Evolutionary conservation across 1,140 invertebrate genomes (phyloP), one percentile per base, ranked within the genome.

Genomic region (Bombus haemorrhoidalis): DNA sequence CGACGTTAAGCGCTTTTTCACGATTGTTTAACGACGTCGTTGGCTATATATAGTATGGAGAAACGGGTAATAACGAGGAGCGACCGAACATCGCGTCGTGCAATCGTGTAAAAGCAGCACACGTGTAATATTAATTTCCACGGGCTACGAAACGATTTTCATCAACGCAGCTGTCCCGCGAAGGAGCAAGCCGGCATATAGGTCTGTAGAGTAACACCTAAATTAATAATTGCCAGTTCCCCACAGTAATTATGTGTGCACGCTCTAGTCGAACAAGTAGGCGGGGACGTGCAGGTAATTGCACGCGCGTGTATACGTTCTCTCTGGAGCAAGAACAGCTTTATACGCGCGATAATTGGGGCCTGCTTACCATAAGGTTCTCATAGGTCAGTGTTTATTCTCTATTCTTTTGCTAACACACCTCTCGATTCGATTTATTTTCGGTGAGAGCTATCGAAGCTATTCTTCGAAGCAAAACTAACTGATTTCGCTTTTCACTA

Each of bases 191-290:
- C 3, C 28, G 28, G 78, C 68, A 78, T 57, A 75, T 90, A 90
- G 80, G 86, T 90, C 76, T 87, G 76, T 87, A 73, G 88, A 83
- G 75, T 90, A 87, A 83, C 80, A 80, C 75, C 71, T 89, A 85
- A 90, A 91, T 89, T 90, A 89, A 85, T 91, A 91, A 90, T 89
- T 83, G 66, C 77, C 32, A 71, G 34, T 86, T 90, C 74, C 83
- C 66, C 32, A 53, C 75, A 68, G 73, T 87, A 90, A 90, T 90
- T 90, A 89, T 81, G 81, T 32, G 87, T 76, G 76, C 81, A 87
- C 71, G 86, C 28, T 77, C 75, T 39, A 37, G 76, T 78, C 82
- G 75, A 39, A 78, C 57, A 57, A 75, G 47, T 69, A 47, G 73
- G 64, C 41, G 75, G 75, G 64, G 59, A 81, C 37, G 62, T 41